A percentile compares a stretch with the other conserved stretches of the same genome.
Evolutionary conservation across 2,113 vertebrate genomes (phyloP).

Genomic region (Rhinoderma darwinii): DNA sequence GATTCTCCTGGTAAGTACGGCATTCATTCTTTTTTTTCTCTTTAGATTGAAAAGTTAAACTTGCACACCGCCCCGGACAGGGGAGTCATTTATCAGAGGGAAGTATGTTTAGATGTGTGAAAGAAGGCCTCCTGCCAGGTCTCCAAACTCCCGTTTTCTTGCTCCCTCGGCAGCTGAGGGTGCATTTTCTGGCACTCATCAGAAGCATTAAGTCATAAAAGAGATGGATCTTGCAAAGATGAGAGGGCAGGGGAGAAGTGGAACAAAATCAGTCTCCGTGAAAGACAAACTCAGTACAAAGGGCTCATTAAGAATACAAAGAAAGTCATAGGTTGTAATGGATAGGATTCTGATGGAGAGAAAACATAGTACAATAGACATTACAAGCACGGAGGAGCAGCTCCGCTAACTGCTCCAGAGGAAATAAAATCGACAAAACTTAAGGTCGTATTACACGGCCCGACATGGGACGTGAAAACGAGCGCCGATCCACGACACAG

Average conservation of each 20-base stretch:
- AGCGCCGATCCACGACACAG: no score
- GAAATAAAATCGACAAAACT: not conserved
- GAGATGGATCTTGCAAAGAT: conserved; percentile 56
- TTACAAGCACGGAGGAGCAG: not conserved
- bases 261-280: conserved; percentile 30
- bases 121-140: conserved; percentile 35
- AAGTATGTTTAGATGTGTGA: conserved; percentile 51
- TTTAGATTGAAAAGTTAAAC: conserved; percentile 29
- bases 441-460: no score
- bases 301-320: conserved; percentile 50
- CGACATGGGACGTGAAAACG: no score
- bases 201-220: conserved; percentile 57
- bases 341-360: conserved; percentile 36
- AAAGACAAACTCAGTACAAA: conserved; percentile 48
- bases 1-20: not conserved
- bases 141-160: conserved; percentile 46
- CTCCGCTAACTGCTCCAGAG: not conserved
- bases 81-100: conserved; percentile 45
- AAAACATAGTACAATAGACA: not conserved
- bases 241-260: conserved; percentile 45
- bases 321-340: conserved; percentile 44
- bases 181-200: conserved; percentile 46
- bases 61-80: not conserved
- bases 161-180: conserved; percentile 49
- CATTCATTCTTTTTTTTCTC: not conserved